phyloP scores from a whole-genome alignment of 1,140 invertebrate species.

The Ridgeia piscesae region DNA sequence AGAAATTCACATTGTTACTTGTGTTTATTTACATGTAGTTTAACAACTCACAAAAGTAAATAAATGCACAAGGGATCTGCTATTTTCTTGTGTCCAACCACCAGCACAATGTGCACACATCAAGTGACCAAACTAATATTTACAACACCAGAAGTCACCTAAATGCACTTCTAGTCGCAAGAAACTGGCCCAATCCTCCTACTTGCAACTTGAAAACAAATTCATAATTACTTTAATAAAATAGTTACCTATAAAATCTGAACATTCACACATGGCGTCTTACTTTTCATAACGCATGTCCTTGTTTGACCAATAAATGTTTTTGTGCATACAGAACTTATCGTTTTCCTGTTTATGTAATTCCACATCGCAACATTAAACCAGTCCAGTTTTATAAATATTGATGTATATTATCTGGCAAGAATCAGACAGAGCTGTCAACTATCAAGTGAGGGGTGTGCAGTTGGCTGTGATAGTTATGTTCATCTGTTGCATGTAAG shows the following conservation, averaged over 20 bases:
- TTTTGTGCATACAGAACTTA: neutral
- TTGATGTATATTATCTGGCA: neutral
- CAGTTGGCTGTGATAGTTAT: too few relatives aligned
- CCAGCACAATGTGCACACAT: too few relatives aligned
- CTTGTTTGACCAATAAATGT: neutral
- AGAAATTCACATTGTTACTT: too few relatives aligned
- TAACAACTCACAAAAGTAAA: too few relatives aligned
- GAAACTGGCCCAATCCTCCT: neutral
- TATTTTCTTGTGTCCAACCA: too few relatives aligned
- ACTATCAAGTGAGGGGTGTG: too few relatives aligned
- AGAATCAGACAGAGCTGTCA: too few relatives aligned
- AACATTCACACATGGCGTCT: neutral
- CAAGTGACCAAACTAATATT: too few relatives aligned
- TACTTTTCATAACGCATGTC: neutral
- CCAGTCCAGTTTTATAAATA: neutral
- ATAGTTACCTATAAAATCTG: neutral
- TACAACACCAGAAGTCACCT: neutral
- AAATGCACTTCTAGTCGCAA: neutral
- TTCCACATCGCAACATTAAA: neutral
- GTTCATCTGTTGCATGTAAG: neutral
- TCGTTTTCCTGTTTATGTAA: neutral
- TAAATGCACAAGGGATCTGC: too few relatives aligned
- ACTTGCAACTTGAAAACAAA: neutral
- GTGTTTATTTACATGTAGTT: too few relatives aligned
- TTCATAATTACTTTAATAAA: neutral